Conservation (phyloP, 2,888 invertebrate species). For the Drosophila gaucha region DNA sequence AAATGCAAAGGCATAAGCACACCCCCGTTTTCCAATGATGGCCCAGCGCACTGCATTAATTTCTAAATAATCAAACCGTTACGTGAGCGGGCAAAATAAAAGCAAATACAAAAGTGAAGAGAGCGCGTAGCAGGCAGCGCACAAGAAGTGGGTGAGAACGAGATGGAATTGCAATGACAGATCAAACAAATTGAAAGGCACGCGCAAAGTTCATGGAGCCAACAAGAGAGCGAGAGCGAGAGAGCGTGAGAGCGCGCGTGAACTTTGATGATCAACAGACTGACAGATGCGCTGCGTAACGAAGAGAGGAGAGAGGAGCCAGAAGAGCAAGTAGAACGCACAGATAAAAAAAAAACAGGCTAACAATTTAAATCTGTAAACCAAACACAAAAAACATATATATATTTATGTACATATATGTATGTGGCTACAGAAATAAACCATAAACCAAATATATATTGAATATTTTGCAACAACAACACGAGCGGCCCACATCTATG, state of each 20-base stretch:
- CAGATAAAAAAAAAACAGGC: slow-evolving; percentile 34
- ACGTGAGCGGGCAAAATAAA: slow-evolving; percentile 14
- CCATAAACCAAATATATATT: slow-evolving; percentile 61
- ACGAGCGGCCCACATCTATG: slow-evolving; percentile 6
- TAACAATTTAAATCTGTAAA: slow-evolving; percentile 61
- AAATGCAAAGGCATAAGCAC: slow-evolving; percentile 4
- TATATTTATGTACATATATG: slow-evolving; percentile 5
- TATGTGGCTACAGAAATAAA: slow-evolving; percentile 62
- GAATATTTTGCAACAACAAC: slow-evolving; percentile 38
- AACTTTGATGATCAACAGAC: slow-evolving; percentile 26
- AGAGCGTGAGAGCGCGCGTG: slow-evolving; percentile 6
- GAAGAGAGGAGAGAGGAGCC: slow-evolving; percentile 6
- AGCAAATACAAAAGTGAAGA: slow-evolving; percentile 3
- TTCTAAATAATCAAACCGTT: slow-evolving; percentile 43
- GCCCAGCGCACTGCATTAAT: slow-evolving; percentile 31
- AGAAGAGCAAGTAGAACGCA: slow-evolving; percentile 7
- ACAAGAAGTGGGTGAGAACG: slow-evolving; percentile 7
- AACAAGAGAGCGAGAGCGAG: slow-evolving; percentile 9
- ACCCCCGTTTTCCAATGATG: neutral
- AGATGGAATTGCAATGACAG: slow-evolving; percentile 46
- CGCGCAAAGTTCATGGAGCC: slow-evolving; percentile 51
- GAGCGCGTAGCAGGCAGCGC: neutral
- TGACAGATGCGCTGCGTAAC: slow-evolving; percentile 14
- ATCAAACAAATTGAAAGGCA: slow-evolving; percentile 55
- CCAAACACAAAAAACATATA: slow-evolving; percentile 60